These are phyloP conservation scores for Loris lydekkerianus DNA, from an alignment of 2,797 vertebrate genomes.

Conservation along the genomic window DNA sequence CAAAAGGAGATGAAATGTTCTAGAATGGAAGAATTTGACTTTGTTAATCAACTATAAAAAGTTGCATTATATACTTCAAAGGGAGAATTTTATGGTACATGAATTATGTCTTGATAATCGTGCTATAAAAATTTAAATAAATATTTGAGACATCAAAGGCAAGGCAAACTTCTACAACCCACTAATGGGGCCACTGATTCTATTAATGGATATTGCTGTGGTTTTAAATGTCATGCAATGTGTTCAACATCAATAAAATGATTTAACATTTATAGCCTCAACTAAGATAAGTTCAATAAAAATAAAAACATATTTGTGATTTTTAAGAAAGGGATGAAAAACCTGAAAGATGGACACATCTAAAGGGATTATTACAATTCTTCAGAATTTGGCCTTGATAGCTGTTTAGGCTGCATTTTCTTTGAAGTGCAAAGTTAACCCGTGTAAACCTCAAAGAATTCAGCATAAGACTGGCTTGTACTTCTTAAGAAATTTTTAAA, in stretches of 20 bases:
- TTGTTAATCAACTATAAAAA: neutral
- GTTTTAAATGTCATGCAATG: neutral
- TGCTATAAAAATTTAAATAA: neutral
- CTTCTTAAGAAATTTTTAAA: conserved; percentile 79
- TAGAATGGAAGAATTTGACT: neutral
- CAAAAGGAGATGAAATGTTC: neutral
- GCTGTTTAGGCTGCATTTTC: conserved; percentile 57
- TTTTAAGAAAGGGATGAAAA: neutral
- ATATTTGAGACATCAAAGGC: neutral
- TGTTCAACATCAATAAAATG: neutral
- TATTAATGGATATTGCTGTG: neutral
- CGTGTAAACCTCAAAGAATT: conserved; percentile 70
- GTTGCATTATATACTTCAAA: neutral
- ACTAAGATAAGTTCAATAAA: neutral
- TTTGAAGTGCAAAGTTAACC: conserved; percentile 71
- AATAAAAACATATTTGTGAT: neutral
- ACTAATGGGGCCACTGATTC: neutral
- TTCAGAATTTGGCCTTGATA: conserved; percentile 35
- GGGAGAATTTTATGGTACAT: neutral
- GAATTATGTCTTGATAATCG: neutral
- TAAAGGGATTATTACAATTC: conserved; percentile 7
- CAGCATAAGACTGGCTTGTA: conserved; percentile 63
- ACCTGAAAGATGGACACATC: neutral
- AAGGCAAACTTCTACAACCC: neutral
- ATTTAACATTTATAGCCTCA: neutral